Base-by-base conservation (phyloP, 2,113 vertebrate species). In the Epinephelus lanceolatus region DNA sequence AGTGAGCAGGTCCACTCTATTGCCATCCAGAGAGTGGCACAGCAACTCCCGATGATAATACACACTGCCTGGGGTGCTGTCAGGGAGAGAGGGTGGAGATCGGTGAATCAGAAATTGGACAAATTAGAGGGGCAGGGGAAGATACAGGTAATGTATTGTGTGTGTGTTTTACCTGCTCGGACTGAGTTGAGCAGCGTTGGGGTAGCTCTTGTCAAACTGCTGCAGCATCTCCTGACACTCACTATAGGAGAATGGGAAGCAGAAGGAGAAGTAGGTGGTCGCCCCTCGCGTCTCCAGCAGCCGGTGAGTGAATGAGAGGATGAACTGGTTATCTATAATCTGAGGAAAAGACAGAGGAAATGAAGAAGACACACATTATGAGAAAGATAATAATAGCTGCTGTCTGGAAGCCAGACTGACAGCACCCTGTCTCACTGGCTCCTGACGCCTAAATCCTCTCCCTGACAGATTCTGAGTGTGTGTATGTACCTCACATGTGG, bases 201-300 rank as follows among this genome's bases (percentile, higher is more conserved):
- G 90, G 90, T 97, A 96, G 75, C 94, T 97, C 68, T 96, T 76
- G 19, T 98, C 98, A 84, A 99, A 93, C 87, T 95, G 96, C 23
- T 93, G 93, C 87, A 99, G 92, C 96, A 98, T 96, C 88, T 98
- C 97, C 95, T 99, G 98, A 92, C 97, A 96, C 93, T 99, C 97
- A 0, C 89, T 92, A 90, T 99, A 99, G 4, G 98, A 98, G 94
- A 98, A 99, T 1, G 98, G 98, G 92, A 96, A 99, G 86, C 97
- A 99, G 96, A 99, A 99, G 88, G 98, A 97, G 79, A 99, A 99
- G 94, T 96, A 99, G 78, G 98, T 97, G 88, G 96, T 97, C 68
- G 97, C 94, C 3, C 97, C 97, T 0, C 96, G 96, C 86, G 94
- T 95, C 66, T 99, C 98, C 88, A 95, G 82, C 73, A 99, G 96